phyloP scores from a whole-genome alignment of 2,888 invertebrate genomes.

The Abscondita cerata region DNA sequence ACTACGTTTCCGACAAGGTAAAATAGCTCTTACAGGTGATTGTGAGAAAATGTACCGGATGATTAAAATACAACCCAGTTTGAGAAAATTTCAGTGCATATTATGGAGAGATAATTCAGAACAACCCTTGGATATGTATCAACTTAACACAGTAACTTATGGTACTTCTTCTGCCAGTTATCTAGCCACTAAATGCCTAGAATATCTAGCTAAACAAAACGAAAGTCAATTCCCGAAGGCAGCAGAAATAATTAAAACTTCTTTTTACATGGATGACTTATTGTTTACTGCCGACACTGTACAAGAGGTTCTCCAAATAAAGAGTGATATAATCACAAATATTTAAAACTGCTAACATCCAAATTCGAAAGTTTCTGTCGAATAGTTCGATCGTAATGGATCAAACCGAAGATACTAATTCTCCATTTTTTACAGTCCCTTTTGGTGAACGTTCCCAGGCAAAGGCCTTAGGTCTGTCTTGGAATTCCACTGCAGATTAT shows the following conservation, averaged over 20 bases:
- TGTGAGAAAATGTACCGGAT: slow-evolving; percentile 33
- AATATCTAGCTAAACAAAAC: neutral
- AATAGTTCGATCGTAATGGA: neutral
- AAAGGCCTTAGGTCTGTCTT: neutral
- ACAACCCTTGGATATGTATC: neutral
- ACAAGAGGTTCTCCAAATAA: neutral
- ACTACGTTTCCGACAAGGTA: slow-evolving; percentile 34
- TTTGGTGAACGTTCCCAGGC: neutral
- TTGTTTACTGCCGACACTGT: neutral
- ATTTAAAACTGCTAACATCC: neutral
- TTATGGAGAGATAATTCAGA: neutral
- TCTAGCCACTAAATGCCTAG: neutral
- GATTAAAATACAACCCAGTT: slow-evolving; percentile 35
- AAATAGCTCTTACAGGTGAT: slow-evolving; percentile 39
- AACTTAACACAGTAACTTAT: neutral
- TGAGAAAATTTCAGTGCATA: slow-evolving; percentile 2
- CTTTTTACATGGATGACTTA: slow-evolving; percentile 2
- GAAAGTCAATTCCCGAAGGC: neutral
- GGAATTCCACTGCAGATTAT: neutral
- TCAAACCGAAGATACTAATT: neutral
- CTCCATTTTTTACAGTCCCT: neutral
- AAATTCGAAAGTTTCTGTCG: neutral
- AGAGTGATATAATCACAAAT: neutral
- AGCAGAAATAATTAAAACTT: neutral
- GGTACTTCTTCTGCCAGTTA: slow-evolving; percentile 5